Evolutionary conservation across 2,888 invertebrate genomes (phyloP), one percentile per base, ranked within the genome.

Genomic region (Metacarcinus magister): DNA sequence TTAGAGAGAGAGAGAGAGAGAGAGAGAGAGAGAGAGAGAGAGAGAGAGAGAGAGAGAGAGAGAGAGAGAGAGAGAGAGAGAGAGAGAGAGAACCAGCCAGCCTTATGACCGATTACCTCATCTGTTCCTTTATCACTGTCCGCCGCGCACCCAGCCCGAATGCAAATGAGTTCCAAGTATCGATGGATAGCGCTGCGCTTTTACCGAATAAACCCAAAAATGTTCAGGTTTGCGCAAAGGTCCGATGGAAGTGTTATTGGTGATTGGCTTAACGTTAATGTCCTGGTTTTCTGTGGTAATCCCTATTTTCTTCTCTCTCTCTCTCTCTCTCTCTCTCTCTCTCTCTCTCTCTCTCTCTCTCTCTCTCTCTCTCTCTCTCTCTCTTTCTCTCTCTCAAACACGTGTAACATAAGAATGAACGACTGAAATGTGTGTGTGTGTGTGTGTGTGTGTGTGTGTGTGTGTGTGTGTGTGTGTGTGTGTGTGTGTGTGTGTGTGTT

Each of bases 241-340:
- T 82, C 93, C 5, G 95, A 43, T 44, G 87, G 67, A 43, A 60
- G 2, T 82, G 87, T 95, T 95, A 95, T 94, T 89, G 95, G 90
- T 90, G 89, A 95, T 95, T 94, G 95, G 93, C 94, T 95, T 94
- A 95, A 95, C 93, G 87, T 89, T 90, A 95, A 95, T 95, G 95
- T 67, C 67, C 23, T 90, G 93, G 48, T 32, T 95, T 93, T 67
- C 44, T 46, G 90, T 43, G 75, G 90, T 89, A 90, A 95, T 67
- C 90, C 89, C 82, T 94, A 67, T n/a, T 28, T 67, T 75, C 75
- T 75, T 94, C 75, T 75, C 75, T 75, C 43, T 75, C n/a, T 23
- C 48, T 13, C 48, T 28, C 89, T 19, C 43, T 46, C 92, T 48
- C 92, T 92, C 39, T 44, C 32, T 32, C 32, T 92, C 92, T 92